phyloP scores from a whole-genome alignment of 2,113 vertebrate genomes.

The Eurystomus gularis region DNA sequence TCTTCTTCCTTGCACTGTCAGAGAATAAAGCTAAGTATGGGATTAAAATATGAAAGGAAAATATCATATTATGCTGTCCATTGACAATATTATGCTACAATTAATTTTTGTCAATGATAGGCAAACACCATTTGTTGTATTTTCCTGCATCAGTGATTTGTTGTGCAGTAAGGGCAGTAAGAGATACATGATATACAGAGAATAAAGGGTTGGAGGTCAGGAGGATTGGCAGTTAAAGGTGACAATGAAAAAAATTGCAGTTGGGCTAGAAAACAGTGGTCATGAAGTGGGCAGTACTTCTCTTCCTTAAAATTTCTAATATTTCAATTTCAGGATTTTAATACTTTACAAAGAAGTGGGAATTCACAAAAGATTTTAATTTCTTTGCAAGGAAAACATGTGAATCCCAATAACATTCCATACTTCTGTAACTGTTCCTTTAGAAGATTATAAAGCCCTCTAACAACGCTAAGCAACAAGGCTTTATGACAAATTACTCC shows the following conservation, averaged over 20 bases:
- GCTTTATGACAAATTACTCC: neutral
- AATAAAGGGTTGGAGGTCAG: neutral
- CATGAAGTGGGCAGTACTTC: neutral
- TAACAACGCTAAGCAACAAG: neutral
- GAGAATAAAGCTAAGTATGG: neutral
- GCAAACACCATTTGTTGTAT: neutral
- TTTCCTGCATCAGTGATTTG: neutral
- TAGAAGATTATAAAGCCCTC: neutral
- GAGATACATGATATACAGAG: neutral
- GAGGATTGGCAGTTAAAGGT: neutral
- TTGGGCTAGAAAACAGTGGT: neutral
- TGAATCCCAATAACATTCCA: neutral
- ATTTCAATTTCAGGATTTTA: neutral
- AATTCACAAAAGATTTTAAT: neutral
- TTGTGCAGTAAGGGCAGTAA: neutral
- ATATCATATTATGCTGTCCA: neutral
- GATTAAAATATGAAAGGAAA: neutral
- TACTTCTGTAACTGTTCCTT: neutral
- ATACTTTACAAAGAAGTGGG: neutral
- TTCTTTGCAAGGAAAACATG: neutral
- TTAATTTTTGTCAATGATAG: neutral
- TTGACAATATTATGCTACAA: neutral
- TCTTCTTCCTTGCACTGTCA: neutral
- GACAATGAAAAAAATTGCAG: neutral
- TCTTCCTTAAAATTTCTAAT: neutral